Conservation (phyloP, 1,140 invertebrate genomes). For the Melitaea cinxia region DNA sequence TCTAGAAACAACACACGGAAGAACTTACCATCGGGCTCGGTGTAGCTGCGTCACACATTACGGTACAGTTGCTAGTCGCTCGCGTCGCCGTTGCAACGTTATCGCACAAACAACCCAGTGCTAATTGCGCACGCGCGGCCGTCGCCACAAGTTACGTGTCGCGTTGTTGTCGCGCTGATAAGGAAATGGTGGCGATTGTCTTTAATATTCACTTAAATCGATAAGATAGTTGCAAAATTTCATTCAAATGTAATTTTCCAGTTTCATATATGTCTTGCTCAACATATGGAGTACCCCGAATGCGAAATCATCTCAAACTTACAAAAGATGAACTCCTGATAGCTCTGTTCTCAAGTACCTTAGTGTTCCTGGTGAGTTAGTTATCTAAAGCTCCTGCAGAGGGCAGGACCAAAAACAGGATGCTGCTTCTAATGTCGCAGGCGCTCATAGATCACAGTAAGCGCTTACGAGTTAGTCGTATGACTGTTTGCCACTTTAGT, state of each 20-base stretch:
- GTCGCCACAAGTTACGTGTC: neutral
- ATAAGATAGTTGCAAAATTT: neutral
- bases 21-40: neutral
- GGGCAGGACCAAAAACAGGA: too few relatives aligned
- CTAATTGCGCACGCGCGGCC: constrained; percentile 18
- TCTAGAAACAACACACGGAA: neutral
- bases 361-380: too few relatives aligned
- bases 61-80: neutral
- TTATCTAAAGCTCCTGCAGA: too few relatives aligned
- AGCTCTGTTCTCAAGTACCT: too few relatives aligned
- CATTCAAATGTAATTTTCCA: neutral
- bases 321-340: too few relatives aligned
- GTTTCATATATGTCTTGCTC: too few relatives aligned
- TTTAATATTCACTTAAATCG: neutral
- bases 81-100: neutral
- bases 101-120: constrained; percentile 10
- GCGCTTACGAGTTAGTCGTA: too few relatives aligned
- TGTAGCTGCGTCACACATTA: neutral
- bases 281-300: too few relatives aligned
- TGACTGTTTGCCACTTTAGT: too few relatives aligned
- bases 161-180: neutral
- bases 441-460: too few relatives aligned
- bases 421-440: too few relatives aligned
- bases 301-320: too few relatives aligned
- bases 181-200: neutral